Percentiles rank a stretch among this genome's conserved stretches.
phyloP scores from a whole-genome alignment of 2,797 vertebrate species.

The Aulostomus chinensis region DNA sequence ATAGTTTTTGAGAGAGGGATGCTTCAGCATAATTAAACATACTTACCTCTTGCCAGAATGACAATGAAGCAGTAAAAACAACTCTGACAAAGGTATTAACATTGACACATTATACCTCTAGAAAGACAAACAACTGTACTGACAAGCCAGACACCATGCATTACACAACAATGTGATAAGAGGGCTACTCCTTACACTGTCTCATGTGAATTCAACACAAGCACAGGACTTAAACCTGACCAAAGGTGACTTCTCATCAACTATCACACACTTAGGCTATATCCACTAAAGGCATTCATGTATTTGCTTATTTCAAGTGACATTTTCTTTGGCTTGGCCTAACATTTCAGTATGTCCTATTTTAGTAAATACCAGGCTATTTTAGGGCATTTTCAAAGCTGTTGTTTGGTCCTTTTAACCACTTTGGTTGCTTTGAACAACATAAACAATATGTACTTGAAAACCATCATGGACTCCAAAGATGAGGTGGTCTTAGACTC shows the following conservation, averaged over 20 bases:
- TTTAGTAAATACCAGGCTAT: no score
- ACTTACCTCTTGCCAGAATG: conserved; percentile 57
- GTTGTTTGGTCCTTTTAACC: no score
- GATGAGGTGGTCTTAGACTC: no score
- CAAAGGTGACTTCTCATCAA: conserved; percentile 9
- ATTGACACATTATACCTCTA: conserved; percentile 37
- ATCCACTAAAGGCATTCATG: not conserved
- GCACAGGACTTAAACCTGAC: not conserved
- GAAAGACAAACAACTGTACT: conserved; percentile 24
- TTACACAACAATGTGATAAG: conserved; percentile 1
- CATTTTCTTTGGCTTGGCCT: not conserved
- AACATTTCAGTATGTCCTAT: not conserved
- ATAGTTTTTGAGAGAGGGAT: conserved; percentile 25
- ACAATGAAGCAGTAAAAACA: conserved; percentile 59
- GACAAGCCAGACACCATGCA: conserved; percentile 24
- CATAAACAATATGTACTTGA: no score
- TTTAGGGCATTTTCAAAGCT: no score
- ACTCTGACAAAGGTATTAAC: conserved; percentile 43
- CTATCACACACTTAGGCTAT: not conserved
- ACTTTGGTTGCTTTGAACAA: no score
- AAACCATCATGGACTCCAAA: no score
- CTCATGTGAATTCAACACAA: not conserved
- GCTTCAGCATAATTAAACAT: conserved; percentile 66
- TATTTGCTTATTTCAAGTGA: not conserved
- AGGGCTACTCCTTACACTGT: conserved; percentile 3